Percentiles rank a stretch among this genome's conserved stretches.
These are phyloP conservation scores for Melanophora roralis DNA, from an alignment of 2,888 invertebrate genomes.

Conservation along the genomic window DNA sequence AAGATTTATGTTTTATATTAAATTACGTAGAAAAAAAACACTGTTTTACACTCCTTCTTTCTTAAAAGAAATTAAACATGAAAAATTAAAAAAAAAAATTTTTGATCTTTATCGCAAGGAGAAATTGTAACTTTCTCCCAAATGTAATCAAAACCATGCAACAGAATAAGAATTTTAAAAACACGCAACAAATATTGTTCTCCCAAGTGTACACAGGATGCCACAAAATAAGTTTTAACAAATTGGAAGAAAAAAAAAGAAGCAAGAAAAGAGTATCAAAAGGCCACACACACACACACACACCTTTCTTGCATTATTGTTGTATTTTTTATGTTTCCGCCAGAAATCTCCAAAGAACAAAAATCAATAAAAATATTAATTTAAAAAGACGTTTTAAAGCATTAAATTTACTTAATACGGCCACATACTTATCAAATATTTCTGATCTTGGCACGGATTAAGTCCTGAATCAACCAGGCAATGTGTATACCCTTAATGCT, in stretches of 20 bases:
- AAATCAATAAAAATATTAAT: no score
- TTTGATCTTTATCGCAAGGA: slow-evolving; percentile 55
- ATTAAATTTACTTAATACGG: no score
- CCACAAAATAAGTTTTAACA: slow-evolving; percentile 21
- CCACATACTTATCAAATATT: no score
- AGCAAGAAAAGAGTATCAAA: no score
- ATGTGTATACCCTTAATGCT: no score
- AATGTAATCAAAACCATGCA: slow-evolving; percentile 49
- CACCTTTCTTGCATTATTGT: slow-evolving; percentile 8
- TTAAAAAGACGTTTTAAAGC: no score
- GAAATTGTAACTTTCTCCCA: slow-evolving; percentile 60
- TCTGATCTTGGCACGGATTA: no score
- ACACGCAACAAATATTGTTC: slow-evolving; percentile 27
- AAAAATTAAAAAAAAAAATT: slow-evolving; percentile 46
- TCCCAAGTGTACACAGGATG: slow-evolving; percentile 34
- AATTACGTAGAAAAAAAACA: slow-evolving; percentile 17
- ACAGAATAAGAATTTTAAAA: slow-evolving; percentile 47
- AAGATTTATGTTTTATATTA: slow-evolving; percentile 50
- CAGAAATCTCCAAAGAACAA: slow-evolving; percentile 16
- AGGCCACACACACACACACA: slow-evolving; percentile 1
- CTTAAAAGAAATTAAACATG: slow-evolving; percentile 29
- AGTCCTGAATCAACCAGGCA: no score
- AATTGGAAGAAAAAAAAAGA: background rate
- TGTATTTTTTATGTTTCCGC: slow-evolving; percentile 14
- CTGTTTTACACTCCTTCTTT: background rate